These are phyloP conservation scores for Napeogenes inachia DNA, from an alignment of 2,888 invertebrate species.

Conservation along the genomic window DNA sequence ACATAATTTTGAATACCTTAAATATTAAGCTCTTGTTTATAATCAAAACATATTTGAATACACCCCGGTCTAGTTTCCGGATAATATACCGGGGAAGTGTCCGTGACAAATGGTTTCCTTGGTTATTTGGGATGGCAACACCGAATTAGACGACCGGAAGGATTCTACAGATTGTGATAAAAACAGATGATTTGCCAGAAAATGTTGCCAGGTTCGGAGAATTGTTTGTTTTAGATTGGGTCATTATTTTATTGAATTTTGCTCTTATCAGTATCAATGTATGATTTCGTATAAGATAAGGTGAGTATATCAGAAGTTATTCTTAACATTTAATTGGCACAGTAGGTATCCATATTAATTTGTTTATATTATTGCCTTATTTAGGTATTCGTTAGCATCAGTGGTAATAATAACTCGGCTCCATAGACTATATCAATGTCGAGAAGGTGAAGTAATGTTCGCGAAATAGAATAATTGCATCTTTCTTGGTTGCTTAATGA, in stretches of 20 bases:
- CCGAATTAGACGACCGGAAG: slow-evolving; percentile 35
- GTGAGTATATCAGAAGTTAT: too few relatives aligned
- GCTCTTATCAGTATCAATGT: neutral
- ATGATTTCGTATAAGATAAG: neutral
- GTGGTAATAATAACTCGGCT: neutral
- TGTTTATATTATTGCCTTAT: neutral
- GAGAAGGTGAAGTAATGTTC: slow-evolving; percentile 1
- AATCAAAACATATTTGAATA: neutral
- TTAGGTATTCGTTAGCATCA: neutral
- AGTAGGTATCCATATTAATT: neutral
- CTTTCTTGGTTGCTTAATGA: neutral
- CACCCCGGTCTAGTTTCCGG: slow-evolving; percentile 6
- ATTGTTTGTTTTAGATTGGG: too few relatives aligned
- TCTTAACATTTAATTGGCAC: too few relatives aligned
- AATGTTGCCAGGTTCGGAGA: neutral
- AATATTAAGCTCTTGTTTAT: too few relatives aligned
- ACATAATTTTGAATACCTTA: too few relatives aligned
- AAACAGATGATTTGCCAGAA: slow-evolving; percentile 1
- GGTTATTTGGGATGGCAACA: slow-evolving; percentile 35
- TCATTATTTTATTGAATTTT: too few relatives aligned
- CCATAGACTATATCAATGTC: neutral
- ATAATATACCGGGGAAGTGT: slow-evolving; percentile 24
- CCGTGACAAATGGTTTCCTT: slow-evolving; percentile 44
- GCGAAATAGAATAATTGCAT: neutral
- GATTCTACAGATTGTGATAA: slow-evolving; percentile 24